Base-by-base conservation (phyloP, 2,797 vertebrate genomes). In the Muscicapa striata region DNA sequence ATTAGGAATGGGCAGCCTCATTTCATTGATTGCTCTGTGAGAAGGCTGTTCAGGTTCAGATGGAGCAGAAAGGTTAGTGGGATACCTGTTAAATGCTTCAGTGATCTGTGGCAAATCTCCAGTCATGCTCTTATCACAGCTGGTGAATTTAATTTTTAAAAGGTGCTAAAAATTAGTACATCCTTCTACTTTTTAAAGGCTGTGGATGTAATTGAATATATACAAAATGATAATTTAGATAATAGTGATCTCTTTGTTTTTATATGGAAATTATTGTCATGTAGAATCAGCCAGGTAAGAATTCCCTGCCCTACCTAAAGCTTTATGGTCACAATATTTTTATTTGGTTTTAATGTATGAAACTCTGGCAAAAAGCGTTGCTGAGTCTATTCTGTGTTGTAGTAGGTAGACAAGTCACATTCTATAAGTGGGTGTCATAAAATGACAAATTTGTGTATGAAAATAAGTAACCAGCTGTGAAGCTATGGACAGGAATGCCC, bases 31-130 rank as follows among this genome's bases (percentile, higher is more conserved):
- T 92, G 67, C 15, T 1, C 34, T 38, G 45, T 40, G 38, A 76
- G 48, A 89, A 89, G 40, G 30, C 45, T 95, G 69, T 38, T 95
- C 84, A 84, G 88, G 70, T 76, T 95, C 77, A 90, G 80, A 81
- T 61, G 70, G 69, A 95, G 88, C 55, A 91, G 88, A 95, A 96
- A 96, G 90, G 86, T 96, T 95, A 96, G 45, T 61, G 64, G 59
- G 94, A 69, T 92, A 59, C 55, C 34, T 1, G 86, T 94, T 95
- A 93, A 90, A 94, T 90, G 94, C 86, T 96, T 87, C 92, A 93
- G 24, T 84, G 94, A 61, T 90, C 88, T 90, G 86, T 70, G 58
- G 68, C 41, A 93, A 91, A 90, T 94, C 81, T 95, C 29, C 63
- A 82, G 85, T 93, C 80, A 76, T 57, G 80, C 45, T 87, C 74